Evolutionary conservation across 2,888 invertebrate species (phyloP).

Genomic region (Macrosiphum euphorbiae): DNA sequence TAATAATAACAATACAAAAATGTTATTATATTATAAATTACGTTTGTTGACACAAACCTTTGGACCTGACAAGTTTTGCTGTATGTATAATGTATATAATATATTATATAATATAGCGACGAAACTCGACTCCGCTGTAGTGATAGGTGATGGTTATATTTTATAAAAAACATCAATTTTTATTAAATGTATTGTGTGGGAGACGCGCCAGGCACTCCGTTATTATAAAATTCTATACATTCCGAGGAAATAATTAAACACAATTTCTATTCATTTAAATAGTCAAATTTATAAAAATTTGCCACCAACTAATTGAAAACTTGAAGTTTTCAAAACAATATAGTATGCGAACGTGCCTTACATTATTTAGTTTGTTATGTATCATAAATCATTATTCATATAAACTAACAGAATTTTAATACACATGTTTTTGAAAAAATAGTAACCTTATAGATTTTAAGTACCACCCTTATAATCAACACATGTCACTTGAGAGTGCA

Average conservation of each 20-base stretch:
- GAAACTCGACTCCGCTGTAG: background rate
- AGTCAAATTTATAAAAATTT: background rate
- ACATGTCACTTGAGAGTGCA: background rate
- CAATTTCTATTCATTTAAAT: background rate
- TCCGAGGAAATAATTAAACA: background rate
- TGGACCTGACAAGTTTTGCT: background rate
- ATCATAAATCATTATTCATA: background rate
- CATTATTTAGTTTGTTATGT: background rate
- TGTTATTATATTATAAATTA: background rate
- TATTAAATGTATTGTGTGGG: background rate
- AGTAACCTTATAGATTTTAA: background rate
- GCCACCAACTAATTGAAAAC: background rate
- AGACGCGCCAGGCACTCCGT: background rate
- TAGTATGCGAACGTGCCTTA: background rate
- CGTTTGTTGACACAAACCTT: background rate
- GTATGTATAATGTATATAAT: background rate
- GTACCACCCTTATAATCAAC: background rate
- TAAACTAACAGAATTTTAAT: background rate
- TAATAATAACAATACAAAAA: background rate
- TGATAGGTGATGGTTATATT: background rate
- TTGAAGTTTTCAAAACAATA: background rate
- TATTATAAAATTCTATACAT: background rate
- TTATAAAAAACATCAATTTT: background rate
- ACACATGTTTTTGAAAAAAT: too few relatives aligned
- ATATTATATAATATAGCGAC: background rate